Evolutionary conservation across 2,888 invertebrate species (phyloP).

Genomic region (Ochlodes sylvanus): DNA sequence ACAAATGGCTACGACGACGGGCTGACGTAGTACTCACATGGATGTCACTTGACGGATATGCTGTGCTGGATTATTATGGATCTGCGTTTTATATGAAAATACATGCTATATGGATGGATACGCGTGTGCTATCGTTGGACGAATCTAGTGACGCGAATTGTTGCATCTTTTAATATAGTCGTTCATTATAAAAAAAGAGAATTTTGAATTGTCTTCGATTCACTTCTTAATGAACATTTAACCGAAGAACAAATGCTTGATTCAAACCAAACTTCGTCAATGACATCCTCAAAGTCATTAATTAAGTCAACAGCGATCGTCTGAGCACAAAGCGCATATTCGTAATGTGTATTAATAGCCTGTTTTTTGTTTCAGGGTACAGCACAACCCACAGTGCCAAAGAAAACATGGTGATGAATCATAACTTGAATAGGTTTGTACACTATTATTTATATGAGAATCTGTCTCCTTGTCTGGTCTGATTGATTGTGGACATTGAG

Average conservation of each 20-base stretch:
- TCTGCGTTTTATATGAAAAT: too few species aligned
- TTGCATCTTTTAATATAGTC: too few species aligned
- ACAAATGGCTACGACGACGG: too few species aligned
- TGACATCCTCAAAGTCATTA: neutral
- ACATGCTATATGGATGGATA: too few species aligned
- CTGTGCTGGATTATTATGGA: too few species aligned
- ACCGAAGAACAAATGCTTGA: neutral
- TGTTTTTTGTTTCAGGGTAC: constrained; percentile 72
- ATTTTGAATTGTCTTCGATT: too few species aligned
- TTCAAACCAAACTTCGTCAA: neutral
- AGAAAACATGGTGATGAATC: constrained; percentile 82
- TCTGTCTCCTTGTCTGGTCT: constrained; percentile 28
- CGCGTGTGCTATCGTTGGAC: too few species aligned
- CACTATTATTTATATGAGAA: constrained; percentile 30
- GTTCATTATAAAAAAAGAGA: too few species aligned
- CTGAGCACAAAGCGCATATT: neutral
- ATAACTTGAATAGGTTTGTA: constrained; percentile 78
- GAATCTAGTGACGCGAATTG: too few species aligned
- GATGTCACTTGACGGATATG: too few species aligned
- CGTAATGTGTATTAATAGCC: constrained; percentile 21
- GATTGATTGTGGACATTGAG: constrained; percentile 20
- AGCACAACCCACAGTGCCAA: constrained; percentile 68
- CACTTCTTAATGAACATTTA: too few species aligned
- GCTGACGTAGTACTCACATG: too few species aligned
- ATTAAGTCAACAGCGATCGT: constrained; percentile 10